Evolutionary conservation across 2,113 vertebrate species (phyloP), one percentile per base, ranked within the genome.

Genomic region (Spermophilus dauricus): DNA sequence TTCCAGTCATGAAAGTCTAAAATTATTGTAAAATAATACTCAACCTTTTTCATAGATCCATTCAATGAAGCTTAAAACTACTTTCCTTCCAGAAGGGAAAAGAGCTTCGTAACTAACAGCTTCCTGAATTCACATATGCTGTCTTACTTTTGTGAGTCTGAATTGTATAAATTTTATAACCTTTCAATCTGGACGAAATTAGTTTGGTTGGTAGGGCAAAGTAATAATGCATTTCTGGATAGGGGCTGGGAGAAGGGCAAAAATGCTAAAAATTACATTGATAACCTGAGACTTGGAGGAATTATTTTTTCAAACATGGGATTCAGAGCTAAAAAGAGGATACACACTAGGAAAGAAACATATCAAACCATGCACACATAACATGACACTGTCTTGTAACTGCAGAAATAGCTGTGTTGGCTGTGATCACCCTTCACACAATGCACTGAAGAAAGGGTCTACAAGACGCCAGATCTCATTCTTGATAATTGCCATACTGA

Each of bases 1-100:
- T 98, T 98, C 95, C 91, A 98, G 95, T 97, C 95, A 93, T 97
- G 93, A 98, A 98, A 98, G 73, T 87, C 94, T 92, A 87, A 98
- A 97, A 93, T 94, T 97, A 95, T 98, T 97, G 97, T 98, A 97
- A 94, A 98, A 96, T 96, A 97, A 93, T 98, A 86, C 96, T 84
- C 95, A 58, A 51, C 75, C 86, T 95, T 95, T 56, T 97, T 95
- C 86, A 93, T 72, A 95, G 97, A 94, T 89, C 96, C 73, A 34
- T 97, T 97, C 94, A 86, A 96, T 16, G 95, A 89, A 73, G 97
- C 95, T 96, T 98, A 96, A 95, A 97, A 97, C 37, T 80, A 39
- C 77, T 91, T 93, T 97, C 96, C 92, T 96, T 96, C 70, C 95
- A 96, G 92, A 82, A 92, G 81, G 69, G 89, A 91, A 97, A 91